These are phyloP conservation scores for Athene noctua DNA, from an alignment of 2,113 vertebrate genomes.

Conservation along the genomic window DNA sequence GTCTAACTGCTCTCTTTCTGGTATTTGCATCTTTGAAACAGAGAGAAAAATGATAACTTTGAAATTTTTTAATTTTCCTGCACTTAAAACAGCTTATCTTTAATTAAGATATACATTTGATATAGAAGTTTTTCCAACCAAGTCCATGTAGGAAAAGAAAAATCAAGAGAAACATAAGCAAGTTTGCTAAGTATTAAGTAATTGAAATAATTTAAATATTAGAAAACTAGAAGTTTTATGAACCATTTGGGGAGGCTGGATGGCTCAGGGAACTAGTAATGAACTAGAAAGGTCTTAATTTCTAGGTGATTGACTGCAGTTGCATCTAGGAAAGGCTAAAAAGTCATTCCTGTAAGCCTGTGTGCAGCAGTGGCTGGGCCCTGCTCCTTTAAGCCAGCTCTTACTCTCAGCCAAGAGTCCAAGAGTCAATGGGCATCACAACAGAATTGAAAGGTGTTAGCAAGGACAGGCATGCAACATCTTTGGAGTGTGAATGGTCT, in stretches of 20 bases:
- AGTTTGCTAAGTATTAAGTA: constrained; percentile 11
- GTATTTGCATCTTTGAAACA: constrained; percentile 67
- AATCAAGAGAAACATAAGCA: constrained; percentile 25
- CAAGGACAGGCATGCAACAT: not conserved
- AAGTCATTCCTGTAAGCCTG: not conserved
- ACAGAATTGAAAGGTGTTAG: not conserved
- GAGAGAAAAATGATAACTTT: constrained; percentile 36
- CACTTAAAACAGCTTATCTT: constrained; percentile 48
- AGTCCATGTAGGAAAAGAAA: not conserved
- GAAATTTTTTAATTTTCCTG: not conserved
- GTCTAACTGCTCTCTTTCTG: constrained; percentile 55
- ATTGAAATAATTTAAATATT: constrained; percentile 57
- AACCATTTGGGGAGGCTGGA: not conserved
- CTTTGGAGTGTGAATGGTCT: not conserved
- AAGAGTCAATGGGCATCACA: not conserved
- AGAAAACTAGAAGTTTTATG: constrained; percentile 17
- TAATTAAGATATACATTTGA: constrained; percentile 62
- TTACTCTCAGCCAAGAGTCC: not conserved
- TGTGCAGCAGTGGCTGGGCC: not conserved
- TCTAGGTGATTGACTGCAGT: not conserved
- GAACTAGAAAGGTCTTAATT: not conserved
- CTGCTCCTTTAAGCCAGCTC: not conserved
- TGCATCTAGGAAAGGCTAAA: not conserved
- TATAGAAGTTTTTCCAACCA: constrained; percentile 9
- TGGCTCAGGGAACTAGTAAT: not conserved